Percentiles rank a stretch among this genome's conserved stretches.
Conservation (phyloP, 1,140 invertebrate genomes). For the Drosophila saltans region DNA sequence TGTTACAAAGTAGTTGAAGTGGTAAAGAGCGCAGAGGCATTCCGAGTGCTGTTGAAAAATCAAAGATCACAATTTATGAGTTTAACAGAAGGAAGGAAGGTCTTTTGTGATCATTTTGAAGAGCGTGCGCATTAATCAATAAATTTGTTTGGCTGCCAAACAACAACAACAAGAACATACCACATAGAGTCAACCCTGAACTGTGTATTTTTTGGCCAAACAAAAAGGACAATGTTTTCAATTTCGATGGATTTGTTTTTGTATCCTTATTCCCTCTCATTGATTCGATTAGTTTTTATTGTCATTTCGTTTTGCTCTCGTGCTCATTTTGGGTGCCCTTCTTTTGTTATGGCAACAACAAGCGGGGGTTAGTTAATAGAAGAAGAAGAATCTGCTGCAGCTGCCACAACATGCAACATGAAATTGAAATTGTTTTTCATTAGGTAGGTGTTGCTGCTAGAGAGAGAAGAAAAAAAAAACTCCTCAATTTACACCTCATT, state of each 20-base stretch:
- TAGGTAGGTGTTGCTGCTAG: conserved; percentile 35
- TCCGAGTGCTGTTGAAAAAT: conserved; percentile 45
- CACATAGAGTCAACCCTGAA: conserved; percentile 39
- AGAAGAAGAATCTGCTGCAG: conserved; percentile 14
- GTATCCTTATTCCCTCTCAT: conserved; percentile 8
- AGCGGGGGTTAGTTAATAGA: conserved; percentile 30
- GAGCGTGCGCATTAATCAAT: conserved; percentile 74
- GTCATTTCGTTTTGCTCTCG: conserved; percentile 38
- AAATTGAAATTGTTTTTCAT: conserved; percentile 30
- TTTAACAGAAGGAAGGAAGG: conserved; percentile 75
- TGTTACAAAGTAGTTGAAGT: conserved; percentile 31
- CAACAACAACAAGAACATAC: conserved; percentile 47
- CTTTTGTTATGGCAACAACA: conserved; percentile 50
- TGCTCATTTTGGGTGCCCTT: conserved; percentile 56
- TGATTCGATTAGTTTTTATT: conserved; percentile 3
- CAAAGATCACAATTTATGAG: conserved; percentile 67
- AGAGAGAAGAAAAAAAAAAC: conserved; percentile 20
- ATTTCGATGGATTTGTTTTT: conserved; percentile 19
- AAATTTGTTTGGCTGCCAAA: conserved; percentile 76
- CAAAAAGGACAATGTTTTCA: conserved; percentile 55
- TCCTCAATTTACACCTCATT: conserved; percentile 64
- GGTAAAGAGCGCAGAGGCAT: conserved; percentile 13
- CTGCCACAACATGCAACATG: conserved; percentile 15
- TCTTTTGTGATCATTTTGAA: conserved; percentile 56
- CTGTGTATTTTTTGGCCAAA: conserved; percentile 31